These are phyloP conservation scores for Protonemura montana DNA, from an alignment of 2,888 invertebrate genomes.

Conservation along the genomic window DNA sequence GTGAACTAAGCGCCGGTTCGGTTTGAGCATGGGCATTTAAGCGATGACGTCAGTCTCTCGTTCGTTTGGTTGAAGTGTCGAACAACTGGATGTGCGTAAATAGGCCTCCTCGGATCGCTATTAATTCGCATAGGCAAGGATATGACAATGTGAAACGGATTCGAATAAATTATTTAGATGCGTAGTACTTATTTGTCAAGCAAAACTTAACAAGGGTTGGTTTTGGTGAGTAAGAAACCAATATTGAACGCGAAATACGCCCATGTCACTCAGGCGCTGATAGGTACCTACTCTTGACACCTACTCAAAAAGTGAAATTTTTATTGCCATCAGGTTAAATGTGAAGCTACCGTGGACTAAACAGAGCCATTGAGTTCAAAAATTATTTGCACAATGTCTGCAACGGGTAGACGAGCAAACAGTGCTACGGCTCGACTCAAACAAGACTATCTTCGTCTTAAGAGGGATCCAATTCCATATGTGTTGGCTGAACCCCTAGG, in stretches of 20 bases:
- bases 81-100: not conserved
- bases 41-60: not conserved
- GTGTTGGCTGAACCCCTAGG: slow-evolving; percentile 94
- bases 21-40: not conserved
- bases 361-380: not conserved
- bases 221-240: not conserved
- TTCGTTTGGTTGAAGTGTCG: not conserved
- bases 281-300: not conserved
- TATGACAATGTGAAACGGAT: not conserved
- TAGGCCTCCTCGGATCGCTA: not conserved
- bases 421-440: slow-evolving; percentile 85
- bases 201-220: not conserved
- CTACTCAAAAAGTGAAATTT: not conserved
- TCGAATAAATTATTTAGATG: not conserved
- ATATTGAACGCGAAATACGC: not conserved
- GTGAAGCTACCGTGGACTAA: not conserved
- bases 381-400: not conserved
- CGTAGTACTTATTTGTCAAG: not conserved
- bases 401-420: slow-evolving; percentile 55
- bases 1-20: not conserved
- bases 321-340: not conserved
- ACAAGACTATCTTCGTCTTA: slow-evolving; percentile 94
- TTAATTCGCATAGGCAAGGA: not conserved
- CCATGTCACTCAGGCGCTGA: not conserved
- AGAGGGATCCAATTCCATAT: slow-evolving; percentile 96